These are phyloP conservation scores for Dolichomitus sp. DNA, from an alignment of 2,888 invertebrate genomes.

Conservation along the genomic window DNA sequence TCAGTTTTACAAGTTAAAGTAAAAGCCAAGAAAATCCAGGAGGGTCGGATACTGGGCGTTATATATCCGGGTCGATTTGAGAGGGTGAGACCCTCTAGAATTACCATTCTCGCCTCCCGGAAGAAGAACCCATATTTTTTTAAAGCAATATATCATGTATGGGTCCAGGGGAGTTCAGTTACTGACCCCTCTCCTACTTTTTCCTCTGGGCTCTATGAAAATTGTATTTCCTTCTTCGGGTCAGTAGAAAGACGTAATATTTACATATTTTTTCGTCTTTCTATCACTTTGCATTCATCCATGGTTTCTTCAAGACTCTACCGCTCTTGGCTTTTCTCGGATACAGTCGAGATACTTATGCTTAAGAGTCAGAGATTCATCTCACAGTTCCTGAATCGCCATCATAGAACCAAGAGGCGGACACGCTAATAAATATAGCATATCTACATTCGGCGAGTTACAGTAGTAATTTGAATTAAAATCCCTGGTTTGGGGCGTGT, in stretches of 20 bases:
- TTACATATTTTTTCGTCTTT: conserved; percentile 38
- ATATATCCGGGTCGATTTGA: conserved; percentile 21
- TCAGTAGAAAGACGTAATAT: conserved; percentile 47
- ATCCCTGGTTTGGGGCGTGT: conserved; percentile 63
- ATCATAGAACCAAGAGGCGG: conserved; percentile 46
- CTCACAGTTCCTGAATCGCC: conserved; percentile 29
- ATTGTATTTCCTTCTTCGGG: conserved; percentile 57
- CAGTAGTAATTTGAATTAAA: conserved; percentile 64
- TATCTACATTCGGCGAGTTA: conserved; percentile 53
- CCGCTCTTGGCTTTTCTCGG: conserved; percentile 3
- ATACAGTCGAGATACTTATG: conserved; percentile 21
- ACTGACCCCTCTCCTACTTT: conserved; percentile 40
- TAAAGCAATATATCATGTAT: conserved; percentile 57
- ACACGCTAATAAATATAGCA: conserved; percentile 60
- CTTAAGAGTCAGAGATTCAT: conserved; percentile 11
- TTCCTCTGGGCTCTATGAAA: conserved; percentile 50
- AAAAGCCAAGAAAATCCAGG: conserved; percentile 6
- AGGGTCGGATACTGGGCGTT: neutral
- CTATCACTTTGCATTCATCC: conserved; percentile 12
- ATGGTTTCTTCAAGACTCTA: conserved; percentile 1
- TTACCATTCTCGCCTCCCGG: conserved; percentile 53
- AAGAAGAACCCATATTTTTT: conserved; percentile 47
- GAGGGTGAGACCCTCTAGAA: conserved; percentile 23
- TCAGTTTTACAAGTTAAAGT: conserved; percentile 20
- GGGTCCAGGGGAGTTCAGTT: conserved; percentile 52